Percentiles rank a stretch among this genome's conserved stretches.
Evolutionary conservation across 2,797 vertebrate genomes (phyloP).

Genomic region (Parauchenoglanis punctatus): DNA sequence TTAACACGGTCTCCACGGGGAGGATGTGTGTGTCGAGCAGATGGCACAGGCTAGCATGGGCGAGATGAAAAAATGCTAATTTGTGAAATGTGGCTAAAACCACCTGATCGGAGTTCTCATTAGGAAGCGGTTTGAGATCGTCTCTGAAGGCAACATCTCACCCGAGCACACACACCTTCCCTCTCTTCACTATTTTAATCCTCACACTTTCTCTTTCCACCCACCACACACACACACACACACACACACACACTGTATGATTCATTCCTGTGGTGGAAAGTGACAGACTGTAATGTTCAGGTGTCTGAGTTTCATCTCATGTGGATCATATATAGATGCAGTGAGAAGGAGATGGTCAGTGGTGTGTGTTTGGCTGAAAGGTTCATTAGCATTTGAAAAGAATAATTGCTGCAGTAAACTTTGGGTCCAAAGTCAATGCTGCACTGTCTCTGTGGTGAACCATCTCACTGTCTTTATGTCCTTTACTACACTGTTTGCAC

Average conservation of each 20-base stretch:
- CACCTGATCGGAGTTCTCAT: constrained; percentile 67
- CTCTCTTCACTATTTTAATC: constrained; percentile 49
- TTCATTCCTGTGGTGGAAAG: constrained; percentile 11
- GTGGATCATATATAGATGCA: constrained; percentile 28
- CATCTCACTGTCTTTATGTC: too few relatives aligned
- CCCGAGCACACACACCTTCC: constrained; percentile 51
- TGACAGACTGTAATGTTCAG: constrained; percentile 25
- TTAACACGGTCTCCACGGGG: constrained; percentile 62
- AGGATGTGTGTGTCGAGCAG: constrained; percentile 58
- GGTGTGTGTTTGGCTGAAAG: neutral
- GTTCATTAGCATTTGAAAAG: neutral
- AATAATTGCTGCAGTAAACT: neutral
- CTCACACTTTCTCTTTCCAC: constrained; percentile 26
- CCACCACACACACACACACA: constrained; percentile 2
- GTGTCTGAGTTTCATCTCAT: neutral
- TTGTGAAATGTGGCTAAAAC: constrained; percentile 67
- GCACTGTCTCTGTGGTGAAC: too few relatives aligned
- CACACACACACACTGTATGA: constrained; percentile 17
- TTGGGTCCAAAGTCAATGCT: neutral
- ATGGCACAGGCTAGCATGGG: constrained; percentile 63
- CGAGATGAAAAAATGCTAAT: constrained; percentile 67
- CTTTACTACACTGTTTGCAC: too few relatives aligned
- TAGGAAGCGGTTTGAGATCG: constrained; percentile 57
- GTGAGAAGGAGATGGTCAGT: constrained; percentile 25
- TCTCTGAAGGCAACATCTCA: constrained; percentile 58